Evolutionary conservation across 2,888 invertebrate species (phyloP).

Genomic region (Electrophaes corylata): DNA sequence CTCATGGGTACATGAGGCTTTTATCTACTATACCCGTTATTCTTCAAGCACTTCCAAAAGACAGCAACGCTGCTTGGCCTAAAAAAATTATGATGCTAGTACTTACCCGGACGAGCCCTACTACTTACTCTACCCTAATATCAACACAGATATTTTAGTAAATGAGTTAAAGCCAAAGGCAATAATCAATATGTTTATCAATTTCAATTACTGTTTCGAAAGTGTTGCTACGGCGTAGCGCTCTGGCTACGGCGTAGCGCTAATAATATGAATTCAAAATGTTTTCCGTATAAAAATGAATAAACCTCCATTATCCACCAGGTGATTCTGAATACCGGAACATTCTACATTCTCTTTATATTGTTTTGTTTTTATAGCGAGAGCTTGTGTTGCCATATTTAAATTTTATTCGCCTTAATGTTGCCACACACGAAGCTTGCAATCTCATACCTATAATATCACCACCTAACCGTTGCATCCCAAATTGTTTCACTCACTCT

Average conservation of each 20-base stretch:
- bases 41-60: no score
- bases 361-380: slow-evolving; percentile 76
- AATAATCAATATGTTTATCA: no score
- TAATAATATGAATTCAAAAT: slow-evolving; percentile 14
- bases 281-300: slow-evolving; percentile 35
- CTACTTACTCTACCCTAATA: no score
- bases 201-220: neutral
- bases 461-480: slow-evolving; percentile 41
- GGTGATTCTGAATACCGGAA: slow-evolving; percentile 43
- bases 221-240: neutral
- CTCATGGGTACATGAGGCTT: no score
- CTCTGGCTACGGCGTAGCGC: neutral
- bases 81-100: no score
- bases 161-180: no score
- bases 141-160: no score
- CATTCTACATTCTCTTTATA: slow-evolving; percentile 66
- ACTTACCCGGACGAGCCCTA: no score
- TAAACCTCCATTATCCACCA: slow-evolving; percentile 41
- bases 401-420: slow-evolving; percentile 83
- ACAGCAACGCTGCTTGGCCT: no score
- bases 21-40: no score
- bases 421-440: slow-evolving; percentile 79
- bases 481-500: slow-evolving; percentile 9
- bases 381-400: slow-evolving; percentile 78
- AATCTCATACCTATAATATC: slow-evolving; percentile 75